phyloP scores from a whole-genome alignment of 2,888 invertebrate genomes.

The Cheiracanthium punctorium region DNA sequence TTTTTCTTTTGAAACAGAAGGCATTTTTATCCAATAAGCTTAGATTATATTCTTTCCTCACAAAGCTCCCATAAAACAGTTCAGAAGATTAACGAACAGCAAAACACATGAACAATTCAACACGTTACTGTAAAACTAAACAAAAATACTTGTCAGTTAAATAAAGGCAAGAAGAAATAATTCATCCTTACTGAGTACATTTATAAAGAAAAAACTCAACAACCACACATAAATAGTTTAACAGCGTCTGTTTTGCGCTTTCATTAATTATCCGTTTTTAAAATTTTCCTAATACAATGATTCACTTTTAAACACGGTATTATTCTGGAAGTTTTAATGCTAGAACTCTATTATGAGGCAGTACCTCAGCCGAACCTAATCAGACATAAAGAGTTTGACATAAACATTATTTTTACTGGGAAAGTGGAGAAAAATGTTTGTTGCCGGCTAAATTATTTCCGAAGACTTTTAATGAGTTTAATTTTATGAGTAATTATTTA shows the following conservation, averaged over 20 bases:
- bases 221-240: slow-evolving; percentile 6
- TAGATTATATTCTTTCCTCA: too few relatives aligned
- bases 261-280: slow-evolving; percentile 2
- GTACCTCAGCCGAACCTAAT: not conserved
- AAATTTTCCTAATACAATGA: not conserved
- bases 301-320: slow-evolving; percentile 4
- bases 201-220: not conserved
- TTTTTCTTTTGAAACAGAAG: too few relatives aligned
- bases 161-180: not conserved
- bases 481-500: slow-evolving; percentile 63
- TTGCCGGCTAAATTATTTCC: slow-evolving; percentile 19
- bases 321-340: slow-evolving; percentile 6
- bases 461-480: slow-evolving; percentile 56
- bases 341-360: slow-evolving; percentile 1
- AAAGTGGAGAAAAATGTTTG: slow-evolving; percentile 11
- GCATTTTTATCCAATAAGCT: too few relatives aligned
- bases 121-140: too few relatives aligned
- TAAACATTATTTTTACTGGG: slow-evolving; percentile 9
- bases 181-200: not conserved
- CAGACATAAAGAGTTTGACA: slow-evolving; percentile 17
- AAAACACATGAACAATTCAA: too few relatives aligned
- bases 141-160: too few relatives aligned
- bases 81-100: too few relatives aligned
- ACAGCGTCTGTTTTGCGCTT: not conserved
- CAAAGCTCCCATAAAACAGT: too few relatives aligned